Evolutionary conservation across 2,113 vertebrate species (phyloP).

Genomic region (Ctenodactylus gundi): DNA sequence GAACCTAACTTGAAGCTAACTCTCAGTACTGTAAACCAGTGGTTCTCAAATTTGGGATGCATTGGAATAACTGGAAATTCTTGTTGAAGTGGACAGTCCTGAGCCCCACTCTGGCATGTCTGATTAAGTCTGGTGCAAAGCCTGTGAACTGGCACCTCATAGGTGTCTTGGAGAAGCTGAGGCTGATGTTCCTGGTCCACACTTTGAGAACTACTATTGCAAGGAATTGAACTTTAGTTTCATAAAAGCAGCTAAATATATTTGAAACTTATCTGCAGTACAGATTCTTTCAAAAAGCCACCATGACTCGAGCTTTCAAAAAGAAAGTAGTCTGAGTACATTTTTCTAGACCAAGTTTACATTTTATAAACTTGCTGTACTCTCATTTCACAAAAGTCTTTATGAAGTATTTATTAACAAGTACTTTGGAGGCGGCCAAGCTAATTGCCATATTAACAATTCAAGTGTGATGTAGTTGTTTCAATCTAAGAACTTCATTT

Average conservation of each 20-base stretch:
- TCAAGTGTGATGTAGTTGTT: conserved; percentile 67
- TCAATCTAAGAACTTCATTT: conserved; percentile 64
- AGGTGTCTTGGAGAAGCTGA: neutral
- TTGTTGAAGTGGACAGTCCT: conserved; percentile 11
- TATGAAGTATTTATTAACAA: conserved; percentile 58
- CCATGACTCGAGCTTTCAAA: conserved; percentile 39
- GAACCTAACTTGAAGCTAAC: neutral
- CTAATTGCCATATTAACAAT: conserved; percentile 72
- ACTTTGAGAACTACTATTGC: neutral
- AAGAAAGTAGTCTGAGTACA: conserved; percentile 1
- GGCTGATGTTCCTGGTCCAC: neutral
- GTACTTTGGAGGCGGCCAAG: conserved; percentile 59
- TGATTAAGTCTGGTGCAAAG: neutral
- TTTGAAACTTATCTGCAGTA: conserved; percentile 39
- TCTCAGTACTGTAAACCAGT: neutral
- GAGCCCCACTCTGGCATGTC: neutral
- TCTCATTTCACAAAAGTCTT: conserved; percentile 44
- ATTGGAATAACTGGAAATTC: neutral
- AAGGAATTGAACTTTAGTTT: neutral
- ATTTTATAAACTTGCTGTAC: conserved; percentile 56
- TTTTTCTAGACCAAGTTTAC: conserved; percentile 56
- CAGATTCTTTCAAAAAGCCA: conserved; percentile 41
- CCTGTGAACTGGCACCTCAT: neutral
- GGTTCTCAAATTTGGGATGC: neutral
- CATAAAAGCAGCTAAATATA: neutral